Conservation (phyloP, 2,113 vertebrate genomes). For the Amazona vittata region DNA sequence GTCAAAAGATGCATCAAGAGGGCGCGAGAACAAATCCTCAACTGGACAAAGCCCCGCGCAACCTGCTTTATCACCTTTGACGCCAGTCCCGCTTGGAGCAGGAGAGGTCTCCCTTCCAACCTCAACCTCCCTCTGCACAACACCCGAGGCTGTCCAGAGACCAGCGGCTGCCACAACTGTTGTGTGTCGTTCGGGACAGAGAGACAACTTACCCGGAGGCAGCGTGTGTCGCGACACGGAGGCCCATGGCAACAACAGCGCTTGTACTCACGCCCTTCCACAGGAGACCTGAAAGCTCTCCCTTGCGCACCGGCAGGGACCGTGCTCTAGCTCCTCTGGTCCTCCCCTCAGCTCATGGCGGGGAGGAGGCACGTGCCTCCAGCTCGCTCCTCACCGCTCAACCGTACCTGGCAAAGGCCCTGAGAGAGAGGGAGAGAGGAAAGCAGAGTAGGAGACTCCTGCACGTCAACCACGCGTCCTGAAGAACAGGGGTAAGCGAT, state of each 20-base stretch:
- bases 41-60: background rate
- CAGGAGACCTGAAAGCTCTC: slow-evolving; percentile 31
- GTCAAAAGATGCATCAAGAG: background rate
- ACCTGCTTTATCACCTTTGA: background rate
- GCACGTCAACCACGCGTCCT: background rate
- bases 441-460: slow-evolving; percentile 57
- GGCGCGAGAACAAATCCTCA: background rate
- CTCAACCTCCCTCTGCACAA: background rate
- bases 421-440: slow-evolving; percentile 67
- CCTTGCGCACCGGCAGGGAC: background rate
- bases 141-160: background rate
- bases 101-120: background rate
- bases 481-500: background rate
- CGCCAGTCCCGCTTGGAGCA: background rate
- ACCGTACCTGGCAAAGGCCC: slow-evolving; percentile 55
- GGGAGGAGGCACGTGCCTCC: slow-evolving; percentile 51
- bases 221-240: background rate
- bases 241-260: background rate
- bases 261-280: slow-evolving; percentile 57
- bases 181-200: background rate
- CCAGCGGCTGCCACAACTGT: background rate
- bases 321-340: slow-evolving; percentile 28
- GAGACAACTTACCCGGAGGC: slow-evolving; percentile 39
- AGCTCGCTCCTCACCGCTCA: slow-evolving; percentile 42
- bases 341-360: slow-evolving; percentile 54